Evolutionary conservation across 2,888 invertebrate species (phyloP), one percentile per base, ranked within the genome.

Genomic region (Platynereis dumerilii): DNA sequence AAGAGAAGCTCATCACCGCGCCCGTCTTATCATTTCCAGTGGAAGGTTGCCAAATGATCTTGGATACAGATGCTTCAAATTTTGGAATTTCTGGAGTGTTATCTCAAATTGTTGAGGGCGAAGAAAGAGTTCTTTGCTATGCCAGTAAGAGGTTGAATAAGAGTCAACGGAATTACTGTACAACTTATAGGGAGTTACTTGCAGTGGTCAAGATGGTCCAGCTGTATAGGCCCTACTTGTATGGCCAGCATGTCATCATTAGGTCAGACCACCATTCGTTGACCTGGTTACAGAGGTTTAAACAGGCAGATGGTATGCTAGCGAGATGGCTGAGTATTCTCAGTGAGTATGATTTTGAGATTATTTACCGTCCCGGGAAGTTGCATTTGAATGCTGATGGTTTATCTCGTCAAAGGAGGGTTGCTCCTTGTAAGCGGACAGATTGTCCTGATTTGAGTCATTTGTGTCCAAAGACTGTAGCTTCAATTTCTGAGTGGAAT

Each of bases 71-170:
- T 48, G 48, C 48, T 5, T 48, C 48, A 7, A n/a, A 22, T 48
- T 48, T 12, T 48, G 48, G 48, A 5, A 48, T 48, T 20, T n/a
- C 48, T 20, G 48, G 20, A 20, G 48, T 48, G 3, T 48, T 48
- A 22, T 7, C 20, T 12, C 48, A 48, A n/a, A 48, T 48, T 48
- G 20, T 20, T 20, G 48, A 22, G 7, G 48, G 48, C 22, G 48
- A 48, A n/a, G 48, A 48, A n/a, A n/a, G n/a, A 7, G 48, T 48
- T 5, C n/a, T 48, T 7, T n/a, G 20, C 7, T 48, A 48, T 48
- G 48, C 20, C 48, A 48, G 48, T 48, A n/a, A 48, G n/a, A 3
- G 20, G 7, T 48, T 48, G n/a, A 48, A 48, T 48, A 48, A 48
- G 22, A n/a, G 22, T 48, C 48, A 48, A n/a, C 48, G 22, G 3